Conservation (phyloP, 2,888 invertebrate species). For the Xanthorhoe spadicearia region DNA sequence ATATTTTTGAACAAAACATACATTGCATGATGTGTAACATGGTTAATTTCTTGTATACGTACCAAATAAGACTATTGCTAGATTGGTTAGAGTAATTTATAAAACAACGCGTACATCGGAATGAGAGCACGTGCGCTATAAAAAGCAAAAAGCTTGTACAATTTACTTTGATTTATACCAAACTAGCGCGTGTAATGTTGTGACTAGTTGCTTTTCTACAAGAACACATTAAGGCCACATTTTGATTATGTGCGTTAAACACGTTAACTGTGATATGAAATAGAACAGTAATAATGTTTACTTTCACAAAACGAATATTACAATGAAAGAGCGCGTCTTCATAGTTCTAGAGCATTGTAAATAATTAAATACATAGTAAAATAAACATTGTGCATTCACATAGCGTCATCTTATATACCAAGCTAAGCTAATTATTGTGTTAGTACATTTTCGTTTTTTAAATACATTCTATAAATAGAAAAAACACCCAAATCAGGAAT, state of each 20-base stretch:
- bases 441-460: no score
- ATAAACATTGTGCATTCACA: no score
- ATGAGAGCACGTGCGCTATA: conserved; percentile 43
- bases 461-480: no score
- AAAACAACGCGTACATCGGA: conserved; percentile 27
- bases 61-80: conserved; percentile 17
- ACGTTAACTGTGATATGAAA: conserved; percentile 31
- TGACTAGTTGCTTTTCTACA: conserved; percentile 27
- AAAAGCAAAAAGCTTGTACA: conserved; percentile 40
- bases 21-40: no score
- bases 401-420: no score
- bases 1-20: no score
- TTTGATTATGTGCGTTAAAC: conserved; percentile 34
- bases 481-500: no score
- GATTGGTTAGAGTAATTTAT: conserved; percentile 44
- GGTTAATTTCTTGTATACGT: no score
- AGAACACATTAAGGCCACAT: conserved; percentile 32
- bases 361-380: no score
- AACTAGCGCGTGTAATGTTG: conserved; percentile 32
- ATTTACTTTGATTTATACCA: conserved; percentile 40
- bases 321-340: neutral
- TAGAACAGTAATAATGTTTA: conserved; percentile 23
- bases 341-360: no score
- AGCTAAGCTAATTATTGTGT: no score
- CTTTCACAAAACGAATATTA: conserved; percentile 23